These are phyloP conservation scores for Panurus biarmicus DNA, from an alignment of 2,113 vertebrate genomes.

Conservation along the genomic window DNA sequence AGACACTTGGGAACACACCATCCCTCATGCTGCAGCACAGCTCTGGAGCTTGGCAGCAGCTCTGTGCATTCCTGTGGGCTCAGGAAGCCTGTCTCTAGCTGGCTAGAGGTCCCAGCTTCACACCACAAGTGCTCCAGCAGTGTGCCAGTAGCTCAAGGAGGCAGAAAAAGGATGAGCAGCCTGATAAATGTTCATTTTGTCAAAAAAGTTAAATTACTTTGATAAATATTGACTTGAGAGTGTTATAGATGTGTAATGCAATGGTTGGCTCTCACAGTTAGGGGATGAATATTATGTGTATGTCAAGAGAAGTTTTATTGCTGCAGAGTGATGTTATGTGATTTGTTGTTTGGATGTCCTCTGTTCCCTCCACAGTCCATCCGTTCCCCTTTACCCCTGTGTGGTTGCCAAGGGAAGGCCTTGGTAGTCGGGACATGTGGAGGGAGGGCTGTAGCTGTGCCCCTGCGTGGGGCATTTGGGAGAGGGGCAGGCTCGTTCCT, in stretches of 20 bases:
- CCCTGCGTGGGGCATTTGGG: background rate
- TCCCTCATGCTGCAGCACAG: background rate
- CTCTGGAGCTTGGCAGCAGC: background rate
- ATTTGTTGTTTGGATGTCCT: background rate
- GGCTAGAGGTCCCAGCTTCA: accelerated
- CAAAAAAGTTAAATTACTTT: background rate
- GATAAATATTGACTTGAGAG: background rate
- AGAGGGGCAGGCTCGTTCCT: background rate
- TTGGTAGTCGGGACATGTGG: background rate
- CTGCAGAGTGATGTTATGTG: background rate
- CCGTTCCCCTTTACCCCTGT: background rate
- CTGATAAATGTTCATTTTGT: background rate
- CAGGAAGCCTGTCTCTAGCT: background rate
- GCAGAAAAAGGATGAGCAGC: background rate
- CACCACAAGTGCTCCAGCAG: background rate
- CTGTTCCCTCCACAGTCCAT: background rate
- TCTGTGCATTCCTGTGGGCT: background rate
- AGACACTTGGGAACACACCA: background rate
- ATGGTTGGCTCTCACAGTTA: background rate
- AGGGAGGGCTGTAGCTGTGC: background rate
- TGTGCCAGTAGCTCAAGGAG: accelerated
- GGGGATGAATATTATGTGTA: background rate
- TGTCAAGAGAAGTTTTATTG: background rate
- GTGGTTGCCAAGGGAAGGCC: background rate
- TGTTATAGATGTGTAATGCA: background rate